These are phyloP conservation scores for Aphelenchoides avenae DNA, from an alignment of 1,140 invertebrate genomes.

Conservation along the genomic window DNA sequence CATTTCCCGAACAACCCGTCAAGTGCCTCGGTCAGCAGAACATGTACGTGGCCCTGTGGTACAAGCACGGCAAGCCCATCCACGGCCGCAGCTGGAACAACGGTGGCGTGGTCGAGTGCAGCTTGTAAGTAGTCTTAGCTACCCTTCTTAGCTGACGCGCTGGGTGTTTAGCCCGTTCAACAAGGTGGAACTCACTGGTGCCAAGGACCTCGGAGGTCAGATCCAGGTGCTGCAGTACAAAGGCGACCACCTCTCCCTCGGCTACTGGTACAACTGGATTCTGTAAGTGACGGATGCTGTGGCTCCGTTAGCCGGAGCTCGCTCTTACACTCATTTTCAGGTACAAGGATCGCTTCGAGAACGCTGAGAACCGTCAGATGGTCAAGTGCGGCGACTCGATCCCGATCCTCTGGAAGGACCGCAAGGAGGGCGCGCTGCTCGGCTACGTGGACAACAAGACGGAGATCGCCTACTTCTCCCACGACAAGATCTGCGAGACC, in stretches of 20 bases:
- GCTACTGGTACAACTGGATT: constrained; percentile 55
- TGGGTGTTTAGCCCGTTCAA: too few relatives aligned
- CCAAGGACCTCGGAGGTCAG: too few relatives aligned
- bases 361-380: constrained; percentile 30
- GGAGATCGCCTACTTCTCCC: constrained; percentile 40
- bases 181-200: too few relatives aligned
- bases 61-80: constrained; percentile 38
- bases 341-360: constrained; percentile 48
- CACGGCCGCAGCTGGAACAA: constrained; percentile 40
- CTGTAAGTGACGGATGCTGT: too few relatives aligned
- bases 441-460: constrained; percentile 51
- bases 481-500: constrained; percentile 28
- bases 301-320: too few relatives aligned
- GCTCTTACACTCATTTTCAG: too few relatives aligned
- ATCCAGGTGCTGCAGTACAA: constrained; percentile 50
- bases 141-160: too few relatives aligned
- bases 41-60: constrained; percentile 39
- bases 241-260: constrained; percentile 43
- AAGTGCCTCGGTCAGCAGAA: constrained; percentile 46
- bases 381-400: constrained; percentile 46
- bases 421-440: constrained; percentile 31
- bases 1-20: constrained; percentile 49
- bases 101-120: too few relatives aligned
- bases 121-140: neutral
- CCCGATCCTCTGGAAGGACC: constrained; percentile 39